Conservation (phyloP, 2,888 invertebrate genomes). For the Apotomis turbidana region DNA sequence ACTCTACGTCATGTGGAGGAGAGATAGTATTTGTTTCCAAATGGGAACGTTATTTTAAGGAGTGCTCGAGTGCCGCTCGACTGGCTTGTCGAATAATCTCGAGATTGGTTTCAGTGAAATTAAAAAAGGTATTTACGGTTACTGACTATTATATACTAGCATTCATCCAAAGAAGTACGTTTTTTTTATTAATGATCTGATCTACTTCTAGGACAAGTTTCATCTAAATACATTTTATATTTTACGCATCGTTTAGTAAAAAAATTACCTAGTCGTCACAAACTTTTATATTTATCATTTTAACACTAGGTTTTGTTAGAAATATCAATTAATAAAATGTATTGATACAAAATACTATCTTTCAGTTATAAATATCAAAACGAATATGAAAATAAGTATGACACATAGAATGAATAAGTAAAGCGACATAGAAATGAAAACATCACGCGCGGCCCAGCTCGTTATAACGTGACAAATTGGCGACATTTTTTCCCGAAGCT, state of each 20-base stretch:
- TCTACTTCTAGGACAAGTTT: too few relatives aligned
- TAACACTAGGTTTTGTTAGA: too few relatives aligned
- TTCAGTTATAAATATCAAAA: not conserved
- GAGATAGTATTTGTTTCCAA: slow-evolving; percentile 12
- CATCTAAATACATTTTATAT: not conserved
- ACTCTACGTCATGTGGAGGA: slow-evolving; percentile 13
- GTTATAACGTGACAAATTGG: slow-evolving; percentile 78
- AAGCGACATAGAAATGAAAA: slow-evolving; percentile 46
- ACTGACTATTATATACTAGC: too few relatives aligned
- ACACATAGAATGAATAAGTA: slow-evolving; percentile 18
- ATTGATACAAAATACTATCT: too few relatives aligned
- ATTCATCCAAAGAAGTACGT: too few relatives aligned
- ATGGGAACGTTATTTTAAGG: slow-evolving; percentile 19
- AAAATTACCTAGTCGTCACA: too few relatives aligned
- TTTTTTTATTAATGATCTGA: too few relatives aligned
- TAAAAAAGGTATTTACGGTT: not conserved
- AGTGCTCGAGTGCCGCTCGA: slow-evolving; percentile 7
- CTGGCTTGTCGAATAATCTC: not conserved
- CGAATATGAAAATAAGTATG: slow-evolving; percentile 46
- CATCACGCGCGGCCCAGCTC: slow-evolving; percentile 60
- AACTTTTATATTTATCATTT: too few relatives aligned
- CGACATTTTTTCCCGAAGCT: slow-evolving; percentile 73
- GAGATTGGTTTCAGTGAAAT: not conserved
- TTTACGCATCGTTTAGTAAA: not conserved
- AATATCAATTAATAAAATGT: too few relatives aligned